Conservation (phyloP, 2,113 vertebrate species). For the Albula glossodonta region DNA sequence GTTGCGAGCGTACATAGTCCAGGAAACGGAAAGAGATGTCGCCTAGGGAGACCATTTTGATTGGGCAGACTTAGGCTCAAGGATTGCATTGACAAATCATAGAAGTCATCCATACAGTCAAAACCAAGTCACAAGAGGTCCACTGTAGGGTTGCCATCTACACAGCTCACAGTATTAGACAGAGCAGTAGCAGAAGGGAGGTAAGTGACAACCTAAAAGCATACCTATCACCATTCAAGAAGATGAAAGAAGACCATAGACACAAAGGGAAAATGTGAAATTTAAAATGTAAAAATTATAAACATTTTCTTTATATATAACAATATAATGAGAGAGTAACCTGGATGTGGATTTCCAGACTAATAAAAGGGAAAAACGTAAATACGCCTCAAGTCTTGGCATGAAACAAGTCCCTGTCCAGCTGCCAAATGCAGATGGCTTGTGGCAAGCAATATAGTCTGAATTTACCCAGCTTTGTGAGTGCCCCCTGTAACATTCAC, state of each 20-base stretch:
- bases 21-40: slow-evolving; percentile 94
- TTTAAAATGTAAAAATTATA: too few species aligned
- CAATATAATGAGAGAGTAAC: neutral
- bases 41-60: slow-evolving; percentile 64
- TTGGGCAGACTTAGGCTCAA: too few species aligned
- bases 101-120: neutral
- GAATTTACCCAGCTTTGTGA: neutral
- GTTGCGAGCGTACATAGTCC: slow-evolving; percentile 74
- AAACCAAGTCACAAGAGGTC: neutral
- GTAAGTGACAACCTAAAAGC: neutral
- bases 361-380: neutral
- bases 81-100: too few species aligned
- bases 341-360: neutral
- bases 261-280: neutral
- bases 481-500: neutral
- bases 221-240: neutral
- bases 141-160: neutral
- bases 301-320: too few species aligned
- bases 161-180: neutral
- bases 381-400: neutral
- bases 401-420: neutral
- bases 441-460: neutral
- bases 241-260: neutral
- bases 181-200: neutral
- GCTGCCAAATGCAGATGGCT: neutral